Conservation (phyloP, 2,888 invertebrate species). For the Xanthorhoe designata region DNA sequence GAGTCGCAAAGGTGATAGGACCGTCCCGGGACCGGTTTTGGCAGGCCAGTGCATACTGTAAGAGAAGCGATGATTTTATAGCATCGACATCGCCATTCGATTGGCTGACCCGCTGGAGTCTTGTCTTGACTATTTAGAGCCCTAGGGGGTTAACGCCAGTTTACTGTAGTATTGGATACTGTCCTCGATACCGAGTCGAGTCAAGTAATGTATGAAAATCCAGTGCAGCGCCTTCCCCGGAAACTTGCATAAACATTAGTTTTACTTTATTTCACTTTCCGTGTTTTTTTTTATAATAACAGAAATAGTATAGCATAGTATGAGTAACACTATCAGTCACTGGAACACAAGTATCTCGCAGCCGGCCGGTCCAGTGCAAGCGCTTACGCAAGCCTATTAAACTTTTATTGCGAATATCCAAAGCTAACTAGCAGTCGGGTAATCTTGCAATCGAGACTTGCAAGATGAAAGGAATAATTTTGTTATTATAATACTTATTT, state of each 20-base stretch:
- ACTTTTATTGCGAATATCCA: slow-evolving; percentile 24
- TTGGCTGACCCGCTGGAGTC: no score
- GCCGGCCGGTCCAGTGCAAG: slow-evolving; percentile 17
- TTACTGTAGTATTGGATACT: no score
- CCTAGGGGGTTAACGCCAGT: no score
- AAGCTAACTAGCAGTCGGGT: not conserved
- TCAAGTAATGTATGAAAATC: no score
- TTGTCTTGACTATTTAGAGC: no score
- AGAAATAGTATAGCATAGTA: slow-evolving; percentile 10
- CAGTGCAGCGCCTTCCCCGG: no score
- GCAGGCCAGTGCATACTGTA: not conserved
- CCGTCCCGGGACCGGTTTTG: slow-evolving; percentile 14
- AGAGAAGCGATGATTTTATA: not conserved
- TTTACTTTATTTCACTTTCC: no score
- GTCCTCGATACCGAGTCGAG: no score
- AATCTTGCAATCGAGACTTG: not conserved
- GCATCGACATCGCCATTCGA: not conserved
- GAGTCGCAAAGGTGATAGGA: slow-evolving; percentile 10
- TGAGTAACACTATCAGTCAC: slow-evolving; percentile 9
- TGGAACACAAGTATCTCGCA: slow-evolving; percentile 4
- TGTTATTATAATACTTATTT: not conserved
- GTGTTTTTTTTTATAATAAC: no score
- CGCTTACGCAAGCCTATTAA: slow-evolving; percentile 24
- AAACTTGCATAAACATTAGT: no score
- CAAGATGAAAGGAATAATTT: not conserved